phyloP scores from a whole-genome alignment of 2,888 invertebrate species.

The Bhutanitis thaidina region DNA sequence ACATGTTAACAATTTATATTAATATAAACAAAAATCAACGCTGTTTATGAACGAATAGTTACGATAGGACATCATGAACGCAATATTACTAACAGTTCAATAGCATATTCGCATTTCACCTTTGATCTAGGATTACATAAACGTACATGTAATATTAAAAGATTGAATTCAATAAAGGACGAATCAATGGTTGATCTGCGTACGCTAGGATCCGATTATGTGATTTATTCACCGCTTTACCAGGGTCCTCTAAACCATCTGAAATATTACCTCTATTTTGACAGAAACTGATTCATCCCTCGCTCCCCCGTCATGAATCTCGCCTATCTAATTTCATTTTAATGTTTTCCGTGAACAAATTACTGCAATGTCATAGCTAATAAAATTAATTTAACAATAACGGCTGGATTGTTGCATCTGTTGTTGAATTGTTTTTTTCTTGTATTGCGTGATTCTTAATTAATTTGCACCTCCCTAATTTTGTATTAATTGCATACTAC shows the following conservation, averaged over 20 bases:
- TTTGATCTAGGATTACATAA: conserved; percentile 2
- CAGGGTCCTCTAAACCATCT: conserved; percentile 42
- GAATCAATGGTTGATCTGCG: conserved; percentile 32
- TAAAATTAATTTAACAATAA: conserved; percentile 59
- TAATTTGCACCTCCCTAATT: conserved; percentile 50
- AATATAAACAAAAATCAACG: no score
- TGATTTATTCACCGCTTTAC: conserved; percentile 58
- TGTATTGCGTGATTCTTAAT: conserved; percentile 60
- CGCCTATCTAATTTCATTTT: conserved; percentile 68
- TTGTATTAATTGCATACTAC: conserved; percentile 22
- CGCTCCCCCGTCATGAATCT: conserved; percentile 41
- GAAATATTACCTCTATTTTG: conserved; percentile 68
- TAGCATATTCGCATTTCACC: not conserved
- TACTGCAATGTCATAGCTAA: conserved; percentile 70
- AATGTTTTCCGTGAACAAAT: conserved; percentile 74
- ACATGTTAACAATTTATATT: no score
- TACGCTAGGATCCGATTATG: conserved; percentile 57
- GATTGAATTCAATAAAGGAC: conserved; percentile 28
- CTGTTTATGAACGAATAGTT: no score
- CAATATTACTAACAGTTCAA: not conserved
- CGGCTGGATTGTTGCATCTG: conserved; percentile 68
- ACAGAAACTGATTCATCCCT: conserved; percentile 59
- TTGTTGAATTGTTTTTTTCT: conserved; percentile 48
- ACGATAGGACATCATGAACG: not conserved
- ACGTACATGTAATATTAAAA: conserved; percentile 1